Conservation (phyloP, 2,888 invertebrate genomes). For the Ochropacha duplaris region DNA sequence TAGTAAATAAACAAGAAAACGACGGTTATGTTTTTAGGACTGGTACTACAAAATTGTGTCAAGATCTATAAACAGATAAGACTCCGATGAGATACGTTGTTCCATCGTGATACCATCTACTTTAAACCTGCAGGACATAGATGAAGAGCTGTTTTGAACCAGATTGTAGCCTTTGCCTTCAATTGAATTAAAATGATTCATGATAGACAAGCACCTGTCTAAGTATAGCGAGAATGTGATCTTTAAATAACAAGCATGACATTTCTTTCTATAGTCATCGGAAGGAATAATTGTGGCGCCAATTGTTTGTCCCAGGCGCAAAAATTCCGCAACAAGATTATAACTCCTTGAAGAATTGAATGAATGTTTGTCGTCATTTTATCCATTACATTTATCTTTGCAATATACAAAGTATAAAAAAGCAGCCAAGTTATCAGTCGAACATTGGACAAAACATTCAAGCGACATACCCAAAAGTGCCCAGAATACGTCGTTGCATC, state of each 20-base stretch:
- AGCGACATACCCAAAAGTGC: too few relatives aligned
- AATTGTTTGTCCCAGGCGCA: neutral
- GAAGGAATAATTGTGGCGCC: neutral
- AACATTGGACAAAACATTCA: too few relatives aligned
- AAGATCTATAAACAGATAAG: slow-evolving; percentile 75
- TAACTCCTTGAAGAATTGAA: neutral
- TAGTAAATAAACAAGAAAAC: neutral
- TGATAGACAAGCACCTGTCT: neutral
- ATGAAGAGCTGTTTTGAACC: neutral
- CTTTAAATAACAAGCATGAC: neutral
- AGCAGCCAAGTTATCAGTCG: neutral
- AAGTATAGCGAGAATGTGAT: neutral
- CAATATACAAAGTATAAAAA: neutral
- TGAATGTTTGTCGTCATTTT: neutral
- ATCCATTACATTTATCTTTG: neutral
- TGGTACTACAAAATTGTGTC: slow-evolving; percentile 67
- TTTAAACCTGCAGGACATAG: neutral
- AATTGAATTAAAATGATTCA: neutral
- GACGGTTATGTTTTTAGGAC: slow-evolving; percentile 32
- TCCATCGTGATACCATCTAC: neutral
- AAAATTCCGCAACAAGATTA: neutral
- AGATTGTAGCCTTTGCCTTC: too few relatives aligned
- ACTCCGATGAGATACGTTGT: slow-evolving; percentile 22
- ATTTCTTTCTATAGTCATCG: neutral
- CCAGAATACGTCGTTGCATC: too few relatives aligned